Base-by-base conservation (phyloP, 2,797 vertebrate genomes). In the Scolopax rusticola region DNA sequence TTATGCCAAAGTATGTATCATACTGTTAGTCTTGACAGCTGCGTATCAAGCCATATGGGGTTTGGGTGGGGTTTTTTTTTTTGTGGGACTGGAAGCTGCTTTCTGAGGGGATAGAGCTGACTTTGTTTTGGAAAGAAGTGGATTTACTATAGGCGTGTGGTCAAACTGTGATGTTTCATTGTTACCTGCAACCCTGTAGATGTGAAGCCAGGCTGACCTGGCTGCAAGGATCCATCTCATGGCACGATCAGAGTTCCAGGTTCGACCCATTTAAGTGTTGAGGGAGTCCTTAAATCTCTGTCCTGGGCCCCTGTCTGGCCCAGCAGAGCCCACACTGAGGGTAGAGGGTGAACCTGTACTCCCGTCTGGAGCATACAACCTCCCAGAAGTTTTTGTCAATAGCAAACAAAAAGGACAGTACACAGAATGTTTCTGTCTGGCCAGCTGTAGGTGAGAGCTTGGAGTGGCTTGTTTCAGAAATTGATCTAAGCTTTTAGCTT, bases 1-100 rank as follows among this genome's bases (percentile, higher is more conserved):
- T 91, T 96, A 98, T 97, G 97, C 97, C 96, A 97, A 97, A 98
- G 87, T 97, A 93, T 94, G 93, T 96, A 86, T 90, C 84, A 96
- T 90, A 87, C 83, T 85, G 73, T 97, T 94, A 94, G 90, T 96
- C 90, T 91, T 71, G 87, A 96, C 92, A 96, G 79, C 90, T 94
- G 73, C 70, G 13, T 97, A 96, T 96, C 93, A 94, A 93, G 96
- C 97, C 95, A 87, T 92, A 84, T 74, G 87, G 75, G 68, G 27
- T 11, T 74, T 9, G 51, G 28, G 27, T 73, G 36, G 59, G 36
- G 47, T 12, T 18, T 16, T 38, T 38, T 50, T 75, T 92, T 90
- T 87, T 76, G 51, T 95, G 87, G 78, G 63, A 93, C 91, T 38
- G 56, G 90, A 96, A 93, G 70, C 51, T 92, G 82, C 51, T 73